Percentiles rank a stretch among this genome's conserved stretches.
These are phyloP conservation scores for Elephas maximus DNA, from an alignment of 2,113 vertebrate species.

Conservation along the genomic window DNA sequence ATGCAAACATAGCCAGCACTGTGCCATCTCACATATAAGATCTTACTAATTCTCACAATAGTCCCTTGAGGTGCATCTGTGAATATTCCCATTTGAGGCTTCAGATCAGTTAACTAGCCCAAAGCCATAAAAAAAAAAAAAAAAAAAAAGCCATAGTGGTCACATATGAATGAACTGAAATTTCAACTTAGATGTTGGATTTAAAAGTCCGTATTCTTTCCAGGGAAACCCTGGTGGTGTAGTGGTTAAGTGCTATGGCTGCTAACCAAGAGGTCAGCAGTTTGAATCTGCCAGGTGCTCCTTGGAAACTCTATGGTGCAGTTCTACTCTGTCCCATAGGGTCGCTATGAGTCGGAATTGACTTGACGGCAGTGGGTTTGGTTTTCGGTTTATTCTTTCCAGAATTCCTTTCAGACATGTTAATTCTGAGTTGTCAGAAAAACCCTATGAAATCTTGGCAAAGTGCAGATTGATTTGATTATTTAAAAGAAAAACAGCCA, in stretches of 20 bases:
- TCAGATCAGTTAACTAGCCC: background rate
- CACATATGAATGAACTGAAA: background rate
- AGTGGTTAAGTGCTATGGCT: too few species aligned
- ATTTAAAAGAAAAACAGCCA: background rate
- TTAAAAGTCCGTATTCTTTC: background rate
- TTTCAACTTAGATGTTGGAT: slow-evolving; percentile 1
- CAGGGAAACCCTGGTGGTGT: background rate
- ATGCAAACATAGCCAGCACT: background rate
- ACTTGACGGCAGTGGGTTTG: too few species aligned
- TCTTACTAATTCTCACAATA: background rate
- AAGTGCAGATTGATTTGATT: background rate
- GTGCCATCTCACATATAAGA: background rate
- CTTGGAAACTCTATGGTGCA: too few species aligned
- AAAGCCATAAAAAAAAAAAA: background rate
- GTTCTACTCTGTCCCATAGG: too few species aligned
- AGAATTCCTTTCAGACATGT: background rate
- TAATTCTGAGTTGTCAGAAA: slow-evolving; percentile 16
- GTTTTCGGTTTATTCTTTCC: background rate
- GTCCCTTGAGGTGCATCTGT: background rate
- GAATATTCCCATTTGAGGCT: background rate
- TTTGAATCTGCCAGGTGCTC: too few species aligned
- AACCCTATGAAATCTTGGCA: background rate
- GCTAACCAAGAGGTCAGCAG: too few species aligned
- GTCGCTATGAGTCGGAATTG: too few species aligned
- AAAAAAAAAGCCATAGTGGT: background rate